These are phyloP conservation scores for Drosophila prostipennis DNA, from an alignment of 2,888 invertebrate genomes.

Conservation along the genomic window DNA sequence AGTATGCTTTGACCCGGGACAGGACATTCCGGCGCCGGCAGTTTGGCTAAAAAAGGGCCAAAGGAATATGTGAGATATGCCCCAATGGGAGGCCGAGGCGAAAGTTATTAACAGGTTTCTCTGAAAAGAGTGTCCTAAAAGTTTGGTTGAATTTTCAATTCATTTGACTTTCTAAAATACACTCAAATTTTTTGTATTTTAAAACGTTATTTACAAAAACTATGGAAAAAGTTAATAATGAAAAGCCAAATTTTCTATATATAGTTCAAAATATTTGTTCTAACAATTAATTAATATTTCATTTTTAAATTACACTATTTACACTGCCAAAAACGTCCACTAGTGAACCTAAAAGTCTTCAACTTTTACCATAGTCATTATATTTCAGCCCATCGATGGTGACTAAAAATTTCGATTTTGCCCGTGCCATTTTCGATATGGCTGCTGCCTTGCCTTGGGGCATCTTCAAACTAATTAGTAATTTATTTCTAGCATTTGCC, in stretches of 20 bases:
- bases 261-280: too few species aligned
- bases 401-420: conserved; percentile 4
- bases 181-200: too few species aligned
- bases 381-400: background rate
- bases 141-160: background rate
- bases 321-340: too few species aligned
- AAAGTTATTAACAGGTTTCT: conserved; percentile 7
- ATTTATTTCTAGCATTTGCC: conserved; percentile 67
- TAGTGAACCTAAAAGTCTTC: background rate
- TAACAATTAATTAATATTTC: too few species aligned
- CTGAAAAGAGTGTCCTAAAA: background rate
- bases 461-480: conserved; percentile 49
- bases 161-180: too few species aligned
- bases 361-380: background rate
- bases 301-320: too few species aligned
- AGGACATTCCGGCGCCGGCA: conserved; percentile 47
- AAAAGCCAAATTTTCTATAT: too few species aligned
- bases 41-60: conserved; percentile 6
- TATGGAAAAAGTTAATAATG: too few species aligned
- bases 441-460: conserved; percentile 5
- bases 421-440: background rate
- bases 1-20: conserved; percentile 42
- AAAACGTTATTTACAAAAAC: too few species aligned
- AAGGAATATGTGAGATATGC: conserved; percentile 7
- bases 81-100: background rate